Conservation (phyloP, 2,888 invertebrate genomes). For the Eupsilia transversa region DNA sequence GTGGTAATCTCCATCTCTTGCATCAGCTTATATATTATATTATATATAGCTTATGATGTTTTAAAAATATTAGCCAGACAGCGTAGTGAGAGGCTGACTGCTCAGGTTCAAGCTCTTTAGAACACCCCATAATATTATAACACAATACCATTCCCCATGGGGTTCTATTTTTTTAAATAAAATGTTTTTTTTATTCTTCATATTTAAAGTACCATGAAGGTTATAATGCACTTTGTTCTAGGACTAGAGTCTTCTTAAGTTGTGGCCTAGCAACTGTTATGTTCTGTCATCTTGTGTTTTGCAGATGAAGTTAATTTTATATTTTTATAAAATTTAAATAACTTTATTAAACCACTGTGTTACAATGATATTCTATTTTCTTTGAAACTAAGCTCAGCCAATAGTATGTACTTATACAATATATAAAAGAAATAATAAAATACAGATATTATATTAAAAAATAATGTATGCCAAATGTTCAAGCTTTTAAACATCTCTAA, state of each 20-base stretch:
- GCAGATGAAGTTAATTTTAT: too few species aligned
- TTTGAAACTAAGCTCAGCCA: too few species aligned
- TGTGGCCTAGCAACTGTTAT: too few species aligned
- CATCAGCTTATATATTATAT: too few species aligned
- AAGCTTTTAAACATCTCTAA: background rate
- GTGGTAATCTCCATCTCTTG: background rate
- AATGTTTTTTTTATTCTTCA: background rate
- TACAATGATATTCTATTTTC: too few species aligned
- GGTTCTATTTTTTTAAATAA: background rate
- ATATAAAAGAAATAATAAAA: background rate
- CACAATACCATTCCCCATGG: background rate
- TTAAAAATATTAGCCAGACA: background rate
- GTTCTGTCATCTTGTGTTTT: too few species aligned
- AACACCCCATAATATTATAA: background rate
- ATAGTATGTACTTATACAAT: background rate
- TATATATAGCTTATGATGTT: background rate
- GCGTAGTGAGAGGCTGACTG: background rate
- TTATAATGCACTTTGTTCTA: too few species aligned
- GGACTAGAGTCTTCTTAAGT: too few species aligned
- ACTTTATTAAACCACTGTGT: too few species aligned
- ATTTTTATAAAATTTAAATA: too few species aligned
- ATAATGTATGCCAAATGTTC: background rate
- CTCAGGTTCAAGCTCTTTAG: too few species aligned
- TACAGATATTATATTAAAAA: background rate
- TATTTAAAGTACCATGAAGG: too few species aligned